These are phyloP conservation scores for Empidonax alnorum DNA, from an alignment of 2,113 vertebrate species.

Conservation along the genomic window DNA sequence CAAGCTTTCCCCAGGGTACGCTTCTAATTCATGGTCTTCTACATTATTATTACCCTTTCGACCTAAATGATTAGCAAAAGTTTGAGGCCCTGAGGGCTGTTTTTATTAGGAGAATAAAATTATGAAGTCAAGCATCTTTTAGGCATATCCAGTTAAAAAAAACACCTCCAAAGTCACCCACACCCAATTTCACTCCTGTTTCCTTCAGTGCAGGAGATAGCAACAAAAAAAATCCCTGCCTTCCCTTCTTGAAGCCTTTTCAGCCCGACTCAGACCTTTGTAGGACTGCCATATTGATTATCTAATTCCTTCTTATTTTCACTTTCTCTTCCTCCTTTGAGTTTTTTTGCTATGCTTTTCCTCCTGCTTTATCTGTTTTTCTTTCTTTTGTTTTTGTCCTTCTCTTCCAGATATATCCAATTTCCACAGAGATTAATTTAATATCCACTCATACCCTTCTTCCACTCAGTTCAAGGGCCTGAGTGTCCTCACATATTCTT, in stretches of 20 bases:
- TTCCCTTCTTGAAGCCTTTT: neutral
- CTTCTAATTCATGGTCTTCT: constrained; percentile 55
- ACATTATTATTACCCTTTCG: constrained; percentile 68
- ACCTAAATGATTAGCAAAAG: constrained; percentile 62
- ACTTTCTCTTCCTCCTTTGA: neutral
- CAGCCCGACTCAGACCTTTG: neutral
- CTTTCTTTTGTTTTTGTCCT: neutral
- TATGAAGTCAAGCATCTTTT: constrained; percentile 47
- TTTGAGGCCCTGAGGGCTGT: constrained; percentile 49
- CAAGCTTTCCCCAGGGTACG: constrained; percentile 56
- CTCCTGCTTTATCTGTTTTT: neutral
- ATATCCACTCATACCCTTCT: neutral
- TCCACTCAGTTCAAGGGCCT: neutral
- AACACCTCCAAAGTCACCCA: neutral
- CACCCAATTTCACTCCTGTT: neutral
- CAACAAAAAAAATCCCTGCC: neutral
- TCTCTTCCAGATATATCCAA: neutral
- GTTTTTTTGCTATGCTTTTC: neutral
- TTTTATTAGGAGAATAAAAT: constrained; percentile 53
- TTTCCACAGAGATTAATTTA: neutral
- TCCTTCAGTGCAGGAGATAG: neutral
- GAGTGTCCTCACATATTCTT: neutral
- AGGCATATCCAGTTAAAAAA: constrained; percentile 32
- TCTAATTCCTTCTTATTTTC: neutral
- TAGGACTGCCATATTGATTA: neutral